phyloP scores from a whole-genome alignment of 64 coral and sea anemone genomes.

The Stichodactyla mertensii region DNA sequence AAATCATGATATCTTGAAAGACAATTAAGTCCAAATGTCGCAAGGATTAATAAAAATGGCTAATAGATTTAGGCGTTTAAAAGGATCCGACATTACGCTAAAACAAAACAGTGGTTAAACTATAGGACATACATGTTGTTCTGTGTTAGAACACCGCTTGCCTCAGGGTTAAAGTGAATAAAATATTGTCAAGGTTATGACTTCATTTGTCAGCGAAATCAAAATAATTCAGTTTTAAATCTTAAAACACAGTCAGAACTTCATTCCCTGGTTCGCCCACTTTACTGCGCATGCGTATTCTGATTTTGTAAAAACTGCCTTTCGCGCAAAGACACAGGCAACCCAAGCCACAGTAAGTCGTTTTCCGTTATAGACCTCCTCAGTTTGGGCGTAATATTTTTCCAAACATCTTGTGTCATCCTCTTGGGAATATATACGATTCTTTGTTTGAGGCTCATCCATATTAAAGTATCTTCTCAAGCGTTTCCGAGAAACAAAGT shows the following conservation, averaged over 20 bases:
- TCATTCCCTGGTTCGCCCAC: not conserved
- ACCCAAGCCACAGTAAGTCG: too few relatives aligned
- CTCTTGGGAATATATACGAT: too few relatives aligned
- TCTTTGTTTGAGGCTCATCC: too few relatives aligned
- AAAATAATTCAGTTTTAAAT: not conserved
- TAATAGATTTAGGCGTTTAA: not conserved
- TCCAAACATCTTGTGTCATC: too few relatives aligned
- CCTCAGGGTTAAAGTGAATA: not conserved
- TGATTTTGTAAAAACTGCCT: too few relatives aligned
- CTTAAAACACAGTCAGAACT: not conserved
- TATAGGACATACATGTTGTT: not conserved
- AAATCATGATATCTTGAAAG: not conserved
- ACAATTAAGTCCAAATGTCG: not conserved
- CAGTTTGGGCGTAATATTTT: too few relatives aligned
- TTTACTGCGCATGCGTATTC: not conserved
- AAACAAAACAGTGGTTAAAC: not conserved
- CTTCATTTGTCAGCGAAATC: not conserved
- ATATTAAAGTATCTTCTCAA: too few relatives aligned
- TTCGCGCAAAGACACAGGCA: too few relatives aligned
- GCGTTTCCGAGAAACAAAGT: too few relatives aligned
- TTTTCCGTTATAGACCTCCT: too few relatives aligned
- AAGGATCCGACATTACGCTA: not conserved
- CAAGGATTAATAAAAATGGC: not conserved
- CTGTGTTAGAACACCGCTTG: not conserved
- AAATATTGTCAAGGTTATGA: not conserved